A percentile compares a stretch with the other conserved stretches of the same genome.
phyloP scores from a whole-genome alignment of 1,140 invertebrate species.

The Sminthurides bifidus region DNA sequence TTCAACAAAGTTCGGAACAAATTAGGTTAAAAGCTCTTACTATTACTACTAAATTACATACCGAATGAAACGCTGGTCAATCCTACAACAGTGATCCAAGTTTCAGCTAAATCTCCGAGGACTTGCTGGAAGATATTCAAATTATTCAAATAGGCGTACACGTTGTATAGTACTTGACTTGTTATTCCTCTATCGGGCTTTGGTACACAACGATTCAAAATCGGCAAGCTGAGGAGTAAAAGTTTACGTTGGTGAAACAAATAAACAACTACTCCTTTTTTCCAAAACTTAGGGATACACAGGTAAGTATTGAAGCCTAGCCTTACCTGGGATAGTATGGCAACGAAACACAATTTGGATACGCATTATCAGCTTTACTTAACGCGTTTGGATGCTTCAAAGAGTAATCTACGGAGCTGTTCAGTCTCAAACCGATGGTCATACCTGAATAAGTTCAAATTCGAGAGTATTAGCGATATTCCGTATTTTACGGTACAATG shows the following conservation, averaged over 20 bases:
- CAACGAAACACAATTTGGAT: too few species aligned
- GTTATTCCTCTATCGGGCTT: constrained; percentile 48
- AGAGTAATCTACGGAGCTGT: too few species aligned
- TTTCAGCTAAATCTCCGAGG: constrained; percentile 71
- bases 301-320: not conserved
- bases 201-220: constrained; percentile 79
- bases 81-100: constrained; percentile 72
- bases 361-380: too few species aligned
- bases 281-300: too few species aligned
- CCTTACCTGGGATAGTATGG: constrained; percentile 54
- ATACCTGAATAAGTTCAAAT: too few species aligned
- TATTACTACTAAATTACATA: constrained; percentile 39
- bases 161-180: constrained; percentile 49
- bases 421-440: too few species aligned
- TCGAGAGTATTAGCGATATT: too few species aligned
- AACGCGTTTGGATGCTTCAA: too few species aligned
- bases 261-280: too few species aligned
- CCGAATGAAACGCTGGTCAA: constrained; percentile 67
- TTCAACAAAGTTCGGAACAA: too few species aligned
- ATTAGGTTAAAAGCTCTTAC: not conserved
- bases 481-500: too few species aligned
- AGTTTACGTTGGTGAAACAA: too few species aligned
- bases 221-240: constrained; percentile 45
- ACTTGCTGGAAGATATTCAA: constrained; percentile 79
- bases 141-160: constrained; percentile 69